Evolutionary conservation across 2,888 invertebrate genomes (phyloP).

Genomic region (Blera fallax): DNA sequence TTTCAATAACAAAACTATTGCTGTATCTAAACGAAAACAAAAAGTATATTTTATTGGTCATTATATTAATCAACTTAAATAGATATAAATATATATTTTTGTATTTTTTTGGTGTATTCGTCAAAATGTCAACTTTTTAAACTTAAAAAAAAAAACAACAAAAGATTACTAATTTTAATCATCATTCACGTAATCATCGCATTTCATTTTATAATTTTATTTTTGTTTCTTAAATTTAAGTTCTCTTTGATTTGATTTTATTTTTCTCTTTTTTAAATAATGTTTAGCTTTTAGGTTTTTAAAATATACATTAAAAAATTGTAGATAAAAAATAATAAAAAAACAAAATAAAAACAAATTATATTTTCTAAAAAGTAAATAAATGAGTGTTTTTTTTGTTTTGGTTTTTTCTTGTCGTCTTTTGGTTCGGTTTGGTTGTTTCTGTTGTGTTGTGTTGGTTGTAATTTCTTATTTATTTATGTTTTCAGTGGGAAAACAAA

Average conservation of each 20-base stretch:
- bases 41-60: slow-evolving; percentile 37
- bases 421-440: slow-evolving; percentile 18
- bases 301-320: slow-evolving; percentile 37
- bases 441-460: background rate
- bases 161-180: slow-evolving; percentile 29
- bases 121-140: slow-evolving; percentile 11
- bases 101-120: slow-evolving; percentile 42
- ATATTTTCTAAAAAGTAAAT: slow-evolving; percentile 69
- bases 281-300: slow-evolving; percentile 66
- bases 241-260: slow-evolving; percentile 35
- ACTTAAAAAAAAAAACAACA: background rate
- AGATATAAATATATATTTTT: slow-evolving; percentile 50
- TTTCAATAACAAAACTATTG: background rate
- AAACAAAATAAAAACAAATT: slow-evolving; percentile 48
- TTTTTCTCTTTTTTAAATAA: slow-evolving; percentile 11
- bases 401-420: background rate
- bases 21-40: slow-evolving; percentile 8
- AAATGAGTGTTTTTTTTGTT: slow-evolving; percentile 38
- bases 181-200: slow-evolving; percentile 52
- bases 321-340: slow-evolving; percentile 62
- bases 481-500: background rate
- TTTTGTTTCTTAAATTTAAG: slow-evolving; percentile 23
- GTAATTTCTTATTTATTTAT: background rate
- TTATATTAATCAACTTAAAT: slow-evolving; percentile 27
- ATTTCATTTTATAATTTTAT: slow-evolving; percentile 41